Conservation (phyloP, 2,797 vertebrate genomes). For the Limosa lapponica region DNA sequence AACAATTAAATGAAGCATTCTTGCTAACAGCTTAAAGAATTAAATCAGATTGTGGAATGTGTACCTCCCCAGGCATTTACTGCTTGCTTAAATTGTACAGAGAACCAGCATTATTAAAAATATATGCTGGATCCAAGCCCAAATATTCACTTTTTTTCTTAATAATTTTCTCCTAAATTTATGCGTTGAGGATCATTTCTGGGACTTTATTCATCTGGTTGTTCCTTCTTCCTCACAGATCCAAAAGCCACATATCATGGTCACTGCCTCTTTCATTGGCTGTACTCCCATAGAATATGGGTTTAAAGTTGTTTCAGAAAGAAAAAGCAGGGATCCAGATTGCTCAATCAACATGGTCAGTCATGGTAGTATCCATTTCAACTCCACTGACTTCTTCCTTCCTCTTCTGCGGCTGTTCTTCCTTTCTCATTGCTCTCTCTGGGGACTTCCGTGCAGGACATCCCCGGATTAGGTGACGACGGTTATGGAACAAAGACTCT, state of each 20-base stretch:
- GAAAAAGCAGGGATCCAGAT: constrained; percentile 77
- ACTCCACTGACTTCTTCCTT: constrained; percentile 89
- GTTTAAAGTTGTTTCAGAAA: constrained; percentile 16
- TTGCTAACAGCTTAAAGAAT: neutral
- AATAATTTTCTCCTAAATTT: neutral
- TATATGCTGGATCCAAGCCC: neutral
- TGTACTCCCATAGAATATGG: constrained; percentile 4
- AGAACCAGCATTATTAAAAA: neutral
- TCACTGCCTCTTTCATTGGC: constrained; percentile 38
- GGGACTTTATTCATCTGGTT: neutral
- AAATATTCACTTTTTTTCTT: neutral
- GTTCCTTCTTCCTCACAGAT: constrained; percentile 6
- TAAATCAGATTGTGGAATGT: neutral
- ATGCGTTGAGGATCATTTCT: neutral
- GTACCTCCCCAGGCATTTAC: neutral
- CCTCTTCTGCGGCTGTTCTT: constrained; percentile 90
- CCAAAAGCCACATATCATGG: neutral
- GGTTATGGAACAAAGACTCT: constrained; percentile 99
- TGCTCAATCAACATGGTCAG: constrained; percentile 80
- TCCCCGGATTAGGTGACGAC: constrained; percentile 99
- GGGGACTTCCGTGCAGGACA: constrained; percentile 94
- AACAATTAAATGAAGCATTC: neutral
- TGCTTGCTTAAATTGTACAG: neutral
- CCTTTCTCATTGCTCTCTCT: constrained; percentile 89
- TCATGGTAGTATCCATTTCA: constrained; percentile 85